Evolutionary conservation across 2,888 invertebrate species (phyloP).

Genomic region (Nineta flava): DNA sequence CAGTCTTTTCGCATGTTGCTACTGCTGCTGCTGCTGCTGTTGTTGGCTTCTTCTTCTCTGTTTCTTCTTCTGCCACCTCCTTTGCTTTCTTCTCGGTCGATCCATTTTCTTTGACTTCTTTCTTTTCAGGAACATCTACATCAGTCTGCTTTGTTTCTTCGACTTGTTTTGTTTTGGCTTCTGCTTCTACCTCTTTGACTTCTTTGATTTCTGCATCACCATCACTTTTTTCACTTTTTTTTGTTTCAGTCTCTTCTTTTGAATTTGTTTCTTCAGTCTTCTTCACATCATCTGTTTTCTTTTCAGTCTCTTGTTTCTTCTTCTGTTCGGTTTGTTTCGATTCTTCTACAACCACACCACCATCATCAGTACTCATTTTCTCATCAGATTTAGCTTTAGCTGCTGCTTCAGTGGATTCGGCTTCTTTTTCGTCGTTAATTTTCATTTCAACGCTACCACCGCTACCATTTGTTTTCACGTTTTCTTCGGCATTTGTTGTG

Average conservation of each 20-base stretch:
- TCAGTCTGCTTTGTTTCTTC: conserved; percentile 12
- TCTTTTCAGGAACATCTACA: conserved; percentile 12
- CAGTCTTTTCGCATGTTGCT: conserved; percentile 26
- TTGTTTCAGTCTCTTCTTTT: conserved; percentile 5
- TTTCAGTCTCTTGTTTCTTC: conserved; percentile 2
- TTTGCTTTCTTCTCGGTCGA: conserved; percentile 3
- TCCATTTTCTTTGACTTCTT: background rate
- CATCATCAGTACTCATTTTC: background rate
- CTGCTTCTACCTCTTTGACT: conserved; percentile 14
- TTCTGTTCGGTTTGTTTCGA: background rate
- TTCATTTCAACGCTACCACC: conserved; percentile 13
- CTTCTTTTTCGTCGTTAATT: conserved; percentile 16
- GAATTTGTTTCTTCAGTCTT: conserved; percentile 11
- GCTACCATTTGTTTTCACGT: no score
- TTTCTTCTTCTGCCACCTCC: conserved; percentile 4
- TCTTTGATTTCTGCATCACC: conserved; percentile 7
- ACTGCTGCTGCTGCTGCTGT: conserved; percentile 3
- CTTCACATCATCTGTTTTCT: conserved; percentile 12
- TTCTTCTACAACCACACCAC: conserved; percentile 12
- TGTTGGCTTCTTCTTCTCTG: no score
- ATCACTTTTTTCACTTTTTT: background rate
- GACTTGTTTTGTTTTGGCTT: conserved; percentile 10
- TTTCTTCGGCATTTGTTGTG: no score
- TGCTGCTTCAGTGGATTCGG: no score
- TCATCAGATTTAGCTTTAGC: no score